These are phyloP conservation scores for Apodemus sylvaticus DNA, from an alignment of 2,113 vertebrate species.

Conservation along the genomic window DNA sequence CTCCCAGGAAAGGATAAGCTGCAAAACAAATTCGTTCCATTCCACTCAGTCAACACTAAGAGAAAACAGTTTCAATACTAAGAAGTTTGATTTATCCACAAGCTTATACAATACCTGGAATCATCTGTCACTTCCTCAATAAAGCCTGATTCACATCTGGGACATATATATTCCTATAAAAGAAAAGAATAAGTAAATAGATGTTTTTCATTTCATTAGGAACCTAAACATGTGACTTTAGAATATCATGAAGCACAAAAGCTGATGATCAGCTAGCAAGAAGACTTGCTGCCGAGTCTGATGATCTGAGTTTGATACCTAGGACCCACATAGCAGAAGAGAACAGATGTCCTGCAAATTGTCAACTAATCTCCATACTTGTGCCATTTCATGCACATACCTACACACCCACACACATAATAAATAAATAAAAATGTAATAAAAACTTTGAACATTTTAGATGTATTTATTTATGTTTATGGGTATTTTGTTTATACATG, in stretches of 20 bases:
- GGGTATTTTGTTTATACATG: background rate
- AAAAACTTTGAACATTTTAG: background rate
- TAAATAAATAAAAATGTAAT: background rate
- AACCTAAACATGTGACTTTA: background rate
- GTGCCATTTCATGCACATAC: background rate
- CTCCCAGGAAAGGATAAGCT: background rate
- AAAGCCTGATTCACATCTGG: slow-evolving; percentile 95
- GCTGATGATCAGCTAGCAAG: background rate
- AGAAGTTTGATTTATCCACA: background rate
- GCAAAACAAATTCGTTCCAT: slow-evolving; percentile 49
- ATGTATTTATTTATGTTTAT: background rate
- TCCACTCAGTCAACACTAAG: slow-evolving; percentile 30
- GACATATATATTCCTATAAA: slow-evolving; percentile 94
- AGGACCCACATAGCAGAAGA: background rate
- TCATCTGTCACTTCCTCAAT: slow-evolving; percentile 97
- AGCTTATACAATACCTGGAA: slow-evolving; percentile 89
- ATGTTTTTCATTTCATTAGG: slow-evolving; percentile 26
- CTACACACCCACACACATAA: background rate
- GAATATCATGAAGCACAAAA: background rate
- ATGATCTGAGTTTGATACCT: no score
- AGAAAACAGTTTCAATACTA: slow-evolving; percentile 54
- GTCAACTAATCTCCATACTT: background rate
- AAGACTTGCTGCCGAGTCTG: background rate
- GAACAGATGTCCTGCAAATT: no score
- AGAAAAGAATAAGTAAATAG: slow-evolving; percentile 62